Evolutionary conservation across 2,797 vertebrate species (phyloP), one percentile per base, ranked within the genome.

Genomic region (Acanthurus lineatus): DNA sequence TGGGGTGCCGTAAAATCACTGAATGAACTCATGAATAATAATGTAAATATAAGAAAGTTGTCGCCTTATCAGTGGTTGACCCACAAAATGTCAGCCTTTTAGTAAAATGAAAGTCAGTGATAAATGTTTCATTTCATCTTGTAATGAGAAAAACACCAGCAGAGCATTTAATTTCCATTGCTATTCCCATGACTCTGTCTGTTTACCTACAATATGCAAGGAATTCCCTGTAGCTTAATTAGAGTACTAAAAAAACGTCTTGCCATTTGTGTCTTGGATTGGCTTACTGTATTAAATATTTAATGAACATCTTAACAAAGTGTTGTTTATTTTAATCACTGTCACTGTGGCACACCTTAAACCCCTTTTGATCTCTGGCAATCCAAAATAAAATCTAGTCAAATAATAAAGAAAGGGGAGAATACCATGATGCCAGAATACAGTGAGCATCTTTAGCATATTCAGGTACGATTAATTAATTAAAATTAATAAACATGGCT

Each of bases 181-280:
- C 73, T 93, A 95, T 95, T 94, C 95, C 94, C 94, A 88, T 45
- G 92, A 89, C 91, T 88, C 86, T 70, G 47, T 91, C 85, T 95
- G 95, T 96, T 96, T 95, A 96, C 95, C 93, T 96, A 94, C 94
- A 95, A 93, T 92, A 94, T 92, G 93, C 91, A 89, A 87, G 87
- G 76, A 95, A 96, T 93, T 96, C 96, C 95, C 95, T 83, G 91
- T 92, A 91, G 95, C 90, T 95, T 96, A 95, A 96, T 96, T 96
- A 96, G 93, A 92, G 90, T 80, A 83, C 7, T 66, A 73, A 92
- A 94, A 93, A 93, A 88, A 54, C 64, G 86, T 90, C 90, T 93
- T 61, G 72, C 89, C 92, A 93, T 94, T 93, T 91, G 90, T 90
- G 88, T 90, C 90, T 89, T 22, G 76, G 91, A 93, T 92, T 89